Conservation (phyloP, 2,888 invertebrate species). For the Ecdyonurus torrentis region DNA sequence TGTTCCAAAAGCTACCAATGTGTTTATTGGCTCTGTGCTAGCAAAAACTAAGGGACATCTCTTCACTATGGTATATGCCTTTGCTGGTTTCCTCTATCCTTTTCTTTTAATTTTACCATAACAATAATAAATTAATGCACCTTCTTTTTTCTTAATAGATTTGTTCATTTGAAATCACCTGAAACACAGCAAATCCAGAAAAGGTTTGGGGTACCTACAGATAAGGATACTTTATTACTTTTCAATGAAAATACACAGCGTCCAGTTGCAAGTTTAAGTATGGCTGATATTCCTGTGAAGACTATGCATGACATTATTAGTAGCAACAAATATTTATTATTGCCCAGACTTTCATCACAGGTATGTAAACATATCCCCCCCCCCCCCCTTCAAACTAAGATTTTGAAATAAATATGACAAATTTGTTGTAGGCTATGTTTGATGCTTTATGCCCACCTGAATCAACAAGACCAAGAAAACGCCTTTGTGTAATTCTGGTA, state of each 20-base stretch:
- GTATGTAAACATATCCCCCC: constrained; percentile 24
- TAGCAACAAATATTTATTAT: constrained; percentile 69
- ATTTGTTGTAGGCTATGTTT: constrained; percentile 37
- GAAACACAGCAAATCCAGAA: constrained; percentile 43
- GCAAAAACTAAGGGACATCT: too few relatives aligned
- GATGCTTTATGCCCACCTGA: constrained; percentile 81
- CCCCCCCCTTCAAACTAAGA: not conserved
- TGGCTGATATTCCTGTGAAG: constrained; percentile 76
- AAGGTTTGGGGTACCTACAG: constrained; percentile 53
- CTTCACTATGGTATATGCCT: too few relatives aligned
- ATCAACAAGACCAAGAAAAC: constrained; percentile 57
- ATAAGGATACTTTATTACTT: constrained; percentile 64
- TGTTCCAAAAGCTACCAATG: too few relatives aligned
- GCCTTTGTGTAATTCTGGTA: constrained; percentile 63
- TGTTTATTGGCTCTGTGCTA: too few relatives aligned
- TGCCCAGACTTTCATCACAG: constrained; percentile 88
- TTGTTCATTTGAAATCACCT: constrained; percentile 42
- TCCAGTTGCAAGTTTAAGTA: constrained; percentile 72
- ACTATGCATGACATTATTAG: constrained; percentile 78
- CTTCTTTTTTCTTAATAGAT: constrained; percentile 35
- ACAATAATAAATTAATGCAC: too few relatives aligned
- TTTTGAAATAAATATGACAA: not conserved
- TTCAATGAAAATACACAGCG: constrained; percentile 73
- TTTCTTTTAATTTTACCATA: too few relatives aligned
- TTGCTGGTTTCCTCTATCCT: too few relatives aligned